phyloP scores from a whole-genome alignment of 1,140 invertebrate species.

The Theocolax elegans region DNA sequence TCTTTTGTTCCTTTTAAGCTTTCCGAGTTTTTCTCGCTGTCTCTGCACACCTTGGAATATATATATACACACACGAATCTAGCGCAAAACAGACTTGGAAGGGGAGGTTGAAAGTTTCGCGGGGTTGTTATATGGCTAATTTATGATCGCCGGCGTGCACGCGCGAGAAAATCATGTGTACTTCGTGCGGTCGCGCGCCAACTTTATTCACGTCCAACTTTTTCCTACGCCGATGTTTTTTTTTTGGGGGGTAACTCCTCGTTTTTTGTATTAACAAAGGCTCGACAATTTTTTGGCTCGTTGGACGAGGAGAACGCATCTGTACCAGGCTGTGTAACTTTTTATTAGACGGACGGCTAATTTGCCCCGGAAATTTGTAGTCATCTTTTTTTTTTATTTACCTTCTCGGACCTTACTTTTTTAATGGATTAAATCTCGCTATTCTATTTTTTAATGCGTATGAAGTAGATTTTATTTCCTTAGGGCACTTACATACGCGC shows the following conservation, averaged over 20 bases:
- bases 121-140: slow-evolving; percentile 29
- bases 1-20: not conserved
- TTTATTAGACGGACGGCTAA: slow-evolving; percentile 24
- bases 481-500: no score
- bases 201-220: slow-evolving; percentile 36
- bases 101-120: slow-evolving; percentile 1
- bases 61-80: not conserved
- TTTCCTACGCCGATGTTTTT: slow-evolving; percentile 17
- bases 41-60: not conserved
- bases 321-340: slow-evolving; percentile 4
- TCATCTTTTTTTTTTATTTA: not conserved
- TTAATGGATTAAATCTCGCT: slow-evolving; percentile 5
- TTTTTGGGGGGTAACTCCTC: not conserved
- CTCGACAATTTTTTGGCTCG: slow-evolving; percentile 19
- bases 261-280: slow-evolving; percentile 13
- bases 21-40: slow-evolving; percentile 8
- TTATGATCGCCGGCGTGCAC: slow-evolving; percentile 23
- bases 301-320: not conserved
- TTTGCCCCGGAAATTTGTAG: slow-evolving; percentile 17
- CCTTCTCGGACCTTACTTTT: not conserved
- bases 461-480: no score
- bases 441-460: not conserved
- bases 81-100: not conserved
- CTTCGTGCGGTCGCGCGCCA: slow-evolving; percentile 5
- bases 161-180: slow-evolving; percentile 33